These are phyloP conservation scores for Miichthys miiuy DNA, from an alignment of 2,797 vertebrate genomes.

Conservation along the genomic window DNA sequence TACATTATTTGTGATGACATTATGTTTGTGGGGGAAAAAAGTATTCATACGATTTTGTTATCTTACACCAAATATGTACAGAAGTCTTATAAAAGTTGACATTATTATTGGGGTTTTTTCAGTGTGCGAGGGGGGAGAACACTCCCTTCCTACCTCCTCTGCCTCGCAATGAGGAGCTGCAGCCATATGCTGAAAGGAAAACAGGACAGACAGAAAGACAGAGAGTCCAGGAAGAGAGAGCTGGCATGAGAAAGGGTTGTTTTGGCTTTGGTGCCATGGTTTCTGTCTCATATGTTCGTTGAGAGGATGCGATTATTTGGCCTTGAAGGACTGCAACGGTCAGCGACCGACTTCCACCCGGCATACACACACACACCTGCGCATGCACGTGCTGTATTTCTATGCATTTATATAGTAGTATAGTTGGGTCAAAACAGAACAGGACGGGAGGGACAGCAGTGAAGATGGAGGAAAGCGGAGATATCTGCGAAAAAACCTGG, in stretches of 20 bases:
- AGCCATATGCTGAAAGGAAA: conserved; percentile 36
- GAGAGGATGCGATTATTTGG: conserved; percentile 77
- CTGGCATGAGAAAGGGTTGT: conserved; percentile 74
- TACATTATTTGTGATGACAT: neutral
- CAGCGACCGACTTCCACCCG: conserved; percentile 33
- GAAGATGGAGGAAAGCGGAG: conserved; percentile 16
- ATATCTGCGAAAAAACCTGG: conserved; percentile 49
- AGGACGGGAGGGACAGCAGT: conserved; percentile 12
- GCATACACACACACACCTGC: conserved; percentile 21
- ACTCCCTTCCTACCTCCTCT: neutral
- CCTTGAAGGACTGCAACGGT: conserved; percentile 60
- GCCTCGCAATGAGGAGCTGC: conserved; percentile 32
- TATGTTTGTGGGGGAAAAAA: neutral
- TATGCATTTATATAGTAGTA: neutral
- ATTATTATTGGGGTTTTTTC: neutral
- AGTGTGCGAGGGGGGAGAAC: neutral
- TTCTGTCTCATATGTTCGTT: conserved; percentile 65
- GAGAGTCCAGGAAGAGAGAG: conserved; percentile 45
- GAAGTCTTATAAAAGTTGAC: neutral
- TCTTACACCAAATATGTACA: neutral
- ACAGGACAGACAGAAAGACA: conserved; percentile 29
- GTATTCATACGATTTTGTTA: neutral
- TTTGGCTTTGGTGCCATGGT: conserved; percentile 70
- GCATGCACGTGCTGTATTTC: neutral
- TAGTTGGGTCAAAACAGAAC: neutral